Percentiles rank a stretch among this genome's conserved stretches.
Evolutionary conservation across 1,140 invertebrate species (phyloP).

Genomic region (Bombus balteatus): DNA sequence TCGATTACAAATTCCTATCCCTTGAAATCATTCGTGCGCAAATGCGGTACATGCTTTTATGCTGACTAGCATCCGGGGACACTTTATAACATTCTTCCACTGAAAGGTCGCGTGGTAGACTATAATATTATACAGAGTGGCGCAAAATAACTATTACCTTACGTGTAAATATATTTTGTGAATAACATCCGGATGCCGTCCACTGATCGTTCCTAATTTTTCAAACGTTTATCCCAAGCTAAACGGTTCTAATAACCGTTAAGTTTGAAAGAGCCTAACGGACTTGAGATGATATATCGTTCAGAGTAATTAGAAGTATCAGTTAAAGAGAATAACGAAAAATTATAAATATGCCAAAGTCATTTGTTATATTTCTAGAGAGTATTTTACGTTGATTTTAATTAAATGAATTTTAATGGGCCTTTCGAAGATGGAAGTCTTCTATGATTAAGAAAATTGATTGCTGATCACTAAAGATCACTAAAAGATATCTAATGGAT

Average conservation of each 20-base stretch:
- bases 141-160: not conserved
- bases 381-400: not conserved
- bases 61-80: not conserved
- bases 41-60: not conserved
- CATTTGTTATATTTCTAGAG: not conserved
- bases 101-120: not conserved
- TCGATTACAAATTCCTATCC: constrained; percentile 41
- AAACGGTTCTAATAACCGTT: not conserved
- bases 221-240: not conserved
- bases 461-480: not conserved
- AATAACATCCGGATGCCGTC: not conserved
- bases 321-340: constrained; percentile 12
- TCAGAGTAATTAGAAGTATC: constrained; percentile 20
- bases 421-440: not conserved
- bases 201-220: not conserved
- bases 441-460: not conserved
- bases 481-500: not conserved
- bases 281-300: not conserved
- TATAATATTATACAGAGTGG: not conserved
- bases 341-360: not conserved
- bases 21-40: constrained; percentile 28
- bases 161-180: too few relatives aligned
- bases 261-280: not conserved
- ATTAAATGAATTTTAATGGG: not conserved
- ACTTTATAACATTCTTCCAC: not conserved